A percentile compares a stretch with the other conserved stretches of the same genome.
Evolutionary conservation across 2,797 vertebrate species (phyloP).

Genomic region (Alfaro cultratus): DNA sequence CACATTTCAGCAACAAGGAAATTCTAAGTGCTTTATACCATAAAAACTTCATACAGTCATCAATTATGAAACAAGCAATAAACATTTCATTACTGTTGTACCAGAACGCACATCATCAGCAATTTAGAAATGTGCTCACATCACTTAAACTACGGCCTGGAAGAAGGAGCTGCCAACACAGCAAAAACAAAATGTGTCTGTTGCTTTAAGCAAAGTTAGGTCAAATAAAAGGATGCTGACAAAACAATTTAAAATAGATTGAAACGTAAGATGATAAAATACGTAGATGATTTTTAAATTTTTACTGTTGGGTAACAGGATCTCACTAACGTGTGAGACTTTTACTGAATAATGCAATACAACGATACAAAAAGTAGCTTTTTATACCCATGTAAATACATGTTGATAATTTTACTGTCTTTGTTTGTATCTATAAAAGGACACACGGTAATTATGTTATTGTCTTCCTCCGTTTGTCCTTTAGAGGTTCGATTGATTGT

Average conservation of each 20-base stretch:
- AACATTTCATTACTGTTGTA: not conserved
- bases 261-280: not conserved
- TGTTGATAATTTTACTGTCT: not conserved
- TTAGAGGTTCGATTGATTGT: conserved; percentile 94
- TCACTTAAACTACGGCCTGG: not conserved
- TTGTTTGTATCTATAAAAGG: not conserved
- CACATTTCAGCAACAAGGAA: too few species aligned
- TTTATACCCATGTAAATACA: not conserved
- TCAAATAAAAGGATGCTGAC: not conserved
- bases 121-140: not conserved
- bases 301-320: not conserved
- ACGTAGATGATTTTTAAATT: not conserved
- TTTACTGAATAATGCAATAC: not conserved
- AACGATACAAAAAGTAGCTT: not conserved
- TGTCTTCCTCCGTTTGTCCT: conserved; percentile 14
- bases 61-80: too few species aligned
- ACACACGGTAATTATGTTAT: not conserved
- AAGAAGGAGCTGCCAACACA: not conserved
- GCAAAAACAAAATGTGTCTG: not conserved
- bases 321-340: not conserved
- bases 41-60: too few species aligned
- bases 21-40: too few species aligned
- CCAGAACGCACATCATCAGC: not conserved
- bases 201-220: not conserved
- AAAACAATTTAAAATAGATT: not conserved